Percentiles rank a stretch among this genome's conserved stretches.
Evolutionary conservation across 2,797 vertebrate genomes (phyloP).

Genomic region (Myotis vivesi): DNA sequence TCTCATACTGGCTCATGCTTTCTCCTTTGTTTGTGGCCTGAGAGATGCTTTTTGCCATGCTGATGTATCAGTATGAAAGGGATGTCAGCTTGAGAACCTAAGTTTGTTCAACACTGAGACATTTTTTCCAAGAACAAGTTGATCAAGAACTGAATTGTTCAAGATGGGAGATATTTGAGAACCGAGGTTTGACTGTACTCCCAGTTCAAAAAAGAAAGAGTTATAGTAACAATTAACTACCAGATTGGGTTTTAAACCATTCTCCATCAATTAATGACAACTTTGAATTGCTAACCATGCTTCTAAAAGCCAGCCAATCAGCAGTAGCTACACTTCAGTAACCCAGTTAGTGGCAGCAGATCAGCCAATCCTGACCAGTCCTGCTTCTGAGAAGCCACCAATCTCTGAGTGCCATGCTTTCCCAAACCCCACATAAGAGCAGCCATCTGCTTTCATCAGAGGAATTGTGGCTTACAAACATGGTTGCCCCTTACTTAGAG

Average conservation of each 20-base stretch:
- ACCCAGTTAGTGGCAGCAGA: not conserved
- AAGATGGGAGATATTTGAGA: no score
- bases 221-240: not conserved
- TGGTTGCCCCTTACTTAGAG: rapidly evolving
- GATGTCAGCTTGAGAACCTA: no score
- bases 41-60: no score
- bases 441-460: not conserved
- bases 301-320: not conserved
- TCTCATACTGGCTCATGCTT: no score
- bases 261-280: not conserved
- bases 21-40: no score
- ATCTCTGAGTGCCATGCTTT: not conserved
- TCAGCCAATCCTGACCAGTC: not conserved
- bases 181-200: not conserved
- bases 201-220: not conserved
- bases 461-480: not conserved
- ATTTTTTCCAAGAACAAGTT: no score
- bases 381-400: not conserved
- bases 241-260: not conserved
- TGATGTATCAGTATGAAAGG: no score
- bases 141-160: no score
- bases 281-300: not conserved
- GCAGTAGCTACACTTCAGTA: not conserved
- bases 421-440: not conserved
- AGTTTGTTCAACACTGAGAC: no score